A percentile compares a stretch with the other conserved stretches of the same genome.
Conservation (phyloP, 2,797 vertebrate genomes). For the Amniataba percoides region DNA sequence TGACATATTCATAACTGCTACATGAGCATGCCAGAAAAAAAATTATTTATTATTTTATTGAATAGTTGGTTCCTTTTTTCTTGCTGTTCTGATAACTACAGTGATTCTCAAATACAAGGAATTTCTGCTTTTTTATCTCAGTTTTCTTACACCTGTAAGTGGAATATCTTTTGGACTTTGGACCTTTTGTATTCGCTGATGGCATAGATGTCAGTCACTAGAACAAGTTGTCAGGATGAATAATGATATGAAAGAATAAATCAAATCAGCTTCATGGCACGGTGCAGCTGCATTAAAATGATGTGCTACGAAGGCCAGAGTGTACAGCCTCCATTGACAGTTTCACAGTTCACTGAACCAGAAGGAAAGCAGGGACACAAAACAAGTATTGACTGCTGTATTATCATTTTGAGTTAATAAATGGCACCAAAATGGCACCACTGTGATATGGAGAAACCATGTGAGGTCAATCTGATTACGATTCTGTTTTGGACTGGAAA, state of each 20-base stretch:
- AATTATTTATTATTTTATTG: no score
- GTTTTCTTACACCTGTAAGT: neutral
- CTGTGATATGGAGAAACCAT: neutral
- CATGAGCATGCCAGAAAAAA: neutral
- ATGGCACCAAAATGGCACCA: neutral
- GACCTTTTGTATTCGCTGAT: neutral
- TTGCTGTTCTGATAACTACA: neutral
- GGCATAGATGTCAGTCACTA: neutral
- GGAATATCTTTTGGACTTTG: no score
- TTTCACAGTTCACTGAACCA: neutral
- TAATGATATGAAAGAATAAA: neutral
- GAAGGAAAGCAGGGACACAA: neutral
- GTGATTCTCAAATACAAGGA: neutral
- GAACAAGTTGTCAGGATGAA: neutral
- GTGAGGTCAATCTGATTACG: neutral
- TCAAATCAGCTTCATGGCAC: neutral
- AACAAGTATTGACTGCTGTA: no score
- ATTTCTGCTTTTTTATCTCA: neutral
- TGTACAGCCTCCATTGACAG: neutral
- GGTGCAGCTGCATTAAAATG: neutral
- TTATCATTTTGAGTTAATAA: neutral
- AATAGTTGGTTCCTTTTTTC: neutral
- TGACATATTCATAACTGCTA: neutral
- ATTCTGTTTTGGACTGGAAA: neutral
- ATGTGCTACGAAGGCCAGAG: neutral